A percentile compares a stretch with the other conserved stretches of the same genome.
phyloP scores from a whole-genome alignment of 1,140 invertebrate genomes.

The Trichomalopsis sarcophagae region DNA sequence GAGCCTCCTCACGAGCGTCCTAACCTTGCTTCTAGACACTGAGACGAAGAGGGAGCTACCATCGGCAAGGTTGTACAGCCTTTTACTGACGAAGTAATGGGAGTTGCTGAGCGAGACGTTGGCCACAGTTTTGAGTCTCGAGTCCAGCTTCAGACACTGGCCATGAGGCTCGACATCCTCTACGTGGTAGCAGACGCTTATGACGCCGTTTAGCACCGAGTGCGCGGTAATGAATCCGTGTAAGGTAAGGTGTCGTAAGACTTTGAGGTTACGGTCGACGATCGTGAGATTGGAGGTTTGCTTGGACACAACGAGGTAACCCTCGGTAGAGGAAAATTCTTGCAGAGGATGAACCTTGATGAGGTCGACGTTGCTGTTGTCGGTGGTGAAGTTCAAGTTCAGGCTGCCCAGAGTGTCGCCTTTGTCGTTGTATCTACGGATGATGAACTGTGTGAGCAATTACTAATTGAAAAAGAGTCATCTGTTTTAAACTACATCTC shows the following conservation, averaged over 20 bases:
- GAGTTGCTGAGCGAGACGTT: not conserved
- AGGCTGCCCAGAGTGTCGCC: not conserved
- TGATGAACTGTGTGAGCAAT: not conserved
- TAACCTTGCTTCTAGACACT: not conserved
- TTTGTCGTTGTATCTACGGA: not conserved
- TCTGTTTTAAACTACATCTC: not conserved
- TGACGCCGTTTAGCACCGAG: slow-evolving; percentile 17
- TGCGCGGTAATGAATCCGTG: not conserved
- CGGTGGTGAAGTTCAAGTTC: slow-evolving; percentile 1
- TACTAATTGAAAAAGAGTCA: not conserved
- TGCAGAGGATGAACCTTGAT: not conserved
- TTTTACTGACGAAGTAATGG: not conserved
- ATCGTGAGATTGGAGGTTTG: not conserved
- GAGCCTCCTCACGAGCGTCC: not conserved
- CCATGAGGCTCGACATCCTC: not conserved
- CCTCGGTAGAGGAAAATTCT: not conserved
- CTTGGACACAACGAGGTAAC: not conserved
- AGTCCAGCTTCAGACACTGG: slow-evolving; percentile 16
- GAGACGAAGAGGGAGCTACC: not conserved
- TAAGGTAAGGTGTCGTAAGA: not conserved
- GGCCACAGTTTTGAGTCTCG: not conserved
- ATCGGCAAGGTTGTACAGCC: slow-evolving; percentile 20
- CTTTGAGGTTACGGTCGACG: not conserved
- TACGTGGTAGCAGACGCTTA: not conserved
- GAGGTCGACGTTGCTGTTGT: not conserved